These are phyloP conservation scores for Trissoscelio sp. DNA, from an alignment of 2,888 invertebrate genomes.

Conservation along the genomic window DNA sequence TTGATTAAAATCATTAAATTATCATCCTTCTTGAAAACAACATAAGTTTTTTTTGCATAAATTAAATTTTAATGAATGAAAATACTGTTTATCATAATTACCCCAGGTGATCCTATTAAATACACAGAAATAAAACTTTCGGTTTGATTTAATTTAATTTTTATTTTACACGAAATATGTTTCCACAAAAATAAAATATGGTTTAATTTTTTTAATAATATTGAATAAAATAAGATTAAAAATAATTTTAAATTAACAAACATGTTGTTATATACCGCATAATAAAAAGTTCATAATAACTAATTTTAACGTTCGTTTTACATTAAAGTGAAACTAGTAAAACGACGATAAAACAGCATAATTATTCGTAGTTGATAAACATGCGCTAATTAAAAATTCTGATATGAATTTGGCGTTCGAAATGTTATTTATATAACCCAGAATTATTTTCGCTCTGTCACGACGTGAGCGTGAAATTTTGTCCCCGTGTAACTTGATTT, in stretches of 20 bases:
- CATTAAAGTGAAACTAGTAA: neutral
- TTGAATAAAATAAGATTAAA: too few relatives aligned
- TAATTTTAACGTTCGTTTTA: conserved; percentile 1
- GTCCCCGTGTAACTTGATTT: neutral
- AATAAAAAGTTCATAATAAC: conserved; percentile 12
- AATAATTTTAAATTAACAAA: neutral
- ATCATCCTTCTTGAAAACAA: too few relatives aligned
- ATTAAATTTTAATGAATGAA: too few relatives aligned
- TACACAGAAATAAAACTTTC: too few relatives aligned
- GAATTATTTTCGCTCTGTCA: neutral
- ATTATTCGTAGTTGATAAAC: neutral
- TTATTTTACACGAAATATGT: too few relatives aligned
- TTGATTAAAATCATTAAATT: too few relatives aligned
- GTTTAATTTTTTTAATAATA: too few relatives aligned
- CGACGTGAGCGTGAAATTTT: neutral
- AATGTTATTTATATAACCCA: neutral
- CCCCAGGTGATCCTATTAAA: too few relatives aligned
- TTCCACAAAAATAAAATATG: too few relatives aligned
- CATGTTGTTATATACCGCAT: neutral
- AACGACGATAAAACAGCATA: neutral
- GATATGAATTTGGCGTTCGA: neutral
- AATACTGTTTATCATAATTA: too few relatives aligned
- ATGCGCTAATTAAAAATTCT: conserved; percentile 4
- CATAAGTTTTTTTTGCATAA: too few relatives aligned
- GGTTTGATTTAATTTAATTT: too few relatives aligned